phyloP scores from a whole-genome alignment of 2,888 invertebrate species.

The Temnothorax ravouxi region DNA sequence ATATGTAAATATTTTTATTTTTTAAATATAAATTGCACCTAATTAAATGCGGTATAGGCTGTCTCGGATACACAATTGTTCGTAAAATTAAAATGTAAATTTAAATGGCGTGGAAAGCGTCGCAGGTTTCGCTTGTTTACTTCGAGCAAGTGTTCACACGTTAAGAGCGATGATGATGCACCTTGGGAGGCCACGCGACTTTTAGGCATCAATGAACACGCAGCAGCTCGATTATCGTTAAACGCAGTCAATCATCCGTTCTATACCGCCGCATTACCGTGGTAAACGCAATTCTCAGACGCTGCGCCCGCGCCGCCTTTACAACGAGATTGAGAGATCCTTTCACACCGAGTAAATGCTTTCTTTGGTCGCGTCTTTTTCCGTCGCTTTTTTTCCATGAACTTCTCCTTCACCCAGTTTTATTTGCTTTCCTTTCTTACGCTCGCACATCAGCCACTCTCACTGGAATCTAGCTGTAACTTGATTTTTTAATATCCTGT shows the following conservation, averaged over 20 bases:
- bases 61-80: neutral
- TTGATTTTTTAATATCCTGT: constrained; percentile 31
- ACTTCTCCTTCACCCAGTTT: constrained; percentile 67
- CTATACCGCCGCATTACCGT: neutral
- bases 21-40: neutral
- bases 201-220: constrained; percentile 9
- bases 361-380: constrained; percentile 75
- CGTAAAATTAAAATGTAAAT: neutral
- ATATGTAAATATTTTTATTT: neutral
- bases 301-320: constrained; percentile 22
- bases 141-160: neutral
- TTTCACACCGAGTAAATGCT: constrained; percentile 81
- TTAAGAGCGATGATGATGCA: neutral
- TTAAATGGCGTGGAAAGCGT: constrained; percentile 3
- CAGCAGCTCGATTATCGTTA: constrained; percentile 5
- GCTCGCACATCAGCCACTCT: constrained; percentile 59
- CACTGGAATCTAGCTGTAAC: constrained; percentile 46
- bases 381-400: constrained; percentile 53
- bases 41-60: neutral
- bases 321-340: constrained; percentile 59
- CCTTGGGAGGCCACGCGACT: neutral
- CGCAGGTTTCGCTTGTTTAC: neutral
- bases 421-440: constrained; percentile 76
- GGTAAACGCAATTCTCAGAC: neutral
- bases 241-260: constrained; percentile 19